Evolutionary conservation across 2,797 vertebrate species (phyloP), one percentile per base, ranked within the genome.

Genomic region (Silurus lanzhouensis): DNA sequence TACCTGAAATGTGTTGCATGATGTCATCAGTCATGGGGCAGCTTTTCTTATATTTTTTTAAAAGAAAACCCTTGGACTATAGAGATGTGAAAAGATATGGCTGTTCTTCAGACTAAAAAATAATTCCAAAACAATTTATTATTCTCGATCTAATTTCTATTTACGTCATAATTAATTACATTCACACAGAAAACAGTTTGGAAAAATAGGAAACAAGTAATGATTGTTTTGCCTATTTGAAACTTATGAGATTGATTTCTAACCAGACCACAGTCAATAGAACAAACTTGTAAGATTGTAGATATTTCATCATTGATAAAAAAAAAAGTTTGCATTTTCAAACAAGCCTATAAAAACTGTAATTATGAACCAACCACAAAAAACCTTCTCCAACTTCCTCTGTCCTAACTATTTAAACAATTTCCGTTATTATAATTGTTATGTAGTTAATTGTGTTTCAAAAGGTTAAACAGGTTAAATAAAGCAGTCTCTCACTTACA

Each of bases 1-100:
- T 66, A 83, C 48, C 31, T 66, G 38, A 81, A 68, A 85, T 60
- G n/a, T 20, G 67, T 77, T 15, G 46, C 20, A 52, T 85, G 63
- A 85, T 60, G 31, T 85, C 64, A 82, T 63, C 15, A 64, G 15
- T 46, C 46, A 38, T 27, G 78, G 22, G 27, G 13, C 46, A 27
- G 46, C 3, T 72, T 70, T 20, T 86, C 20, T 22, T 61, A 17
- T 85, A n/a, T 4, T 60, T 60, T 60, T 19, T 60, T 25, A 14
- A 10, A 78, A 60, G 5, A 60, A 60, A 46, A n/a, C 12, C 31
- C 15, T 46, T 63, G 60, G 31, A 52, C 7, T 79, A 46, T 1
- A 48, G 17, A 48, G n/a, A 48, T 64, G 38, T 79, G 17, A 77
- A 60, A 58, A 78, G 38, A 44, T 22, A 63, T 22, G 12, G 19